Conservation (phyloP, 2,113 vertebrate genomes). For the Gadus macrocephalus region DNA sequence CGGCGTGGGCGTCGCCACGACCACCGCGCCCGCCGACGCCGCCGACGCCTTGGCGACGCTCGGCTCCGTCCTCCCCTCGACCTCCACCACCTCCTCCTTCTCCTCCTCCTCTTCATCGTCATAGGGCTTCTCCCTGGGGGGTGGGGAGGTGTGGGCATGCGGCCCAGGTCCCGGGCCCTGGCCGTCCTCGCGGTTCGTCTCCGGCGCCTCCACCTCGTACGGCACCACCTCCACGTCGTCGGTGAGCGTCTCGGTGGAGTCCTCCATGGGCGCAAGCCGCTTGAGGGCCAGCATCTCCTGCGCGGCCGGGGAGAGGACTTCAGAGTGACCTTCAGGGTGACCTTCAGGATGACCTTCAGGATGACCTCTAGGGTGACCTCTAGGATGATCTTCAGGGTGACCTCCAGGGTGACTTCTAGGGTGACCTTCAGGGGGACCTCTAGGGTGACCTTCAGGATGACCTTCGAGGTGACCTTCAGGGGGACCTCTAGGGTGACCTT, state of each 20-base stretch:
- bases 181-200: conserved; percentile 15
- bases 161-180: conserved; percentile 22
- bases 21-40: neutral
- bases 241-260: conserved; percentile 72
- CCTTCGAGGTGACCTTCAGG: conserved; percentile 18
- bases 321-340: conserved; percentile 12
- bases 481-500: conserved; percentile 13
- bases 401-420: too few relatives aligned
- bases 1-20: conserved; percentile 13
- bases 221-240: conserved; percentile 45
- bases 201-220: conserved; percentile 36
- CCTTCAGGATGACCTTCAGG: conserved; percentile 8
- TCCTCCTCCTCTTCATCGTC: neutral
- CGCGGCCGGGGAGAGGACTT: conserved; percentile 14
- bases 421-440: conserved; percentile 13
- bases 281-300: conserved; percentile 46
- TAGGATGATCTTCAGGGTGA: conserved; percentile 12
- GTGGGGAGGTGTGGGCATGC: neutral
- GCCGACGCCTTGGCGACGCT: neutral
- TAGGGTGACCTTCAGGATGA: conserved; percentile 14
- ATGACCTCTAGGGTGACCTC: conserved; percentile 19
- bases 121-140: conserved; percentile 39
- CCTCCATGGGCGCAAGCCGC: conserved; percentile 56
- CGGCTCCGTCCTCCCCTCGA: conserved; percentile 42
- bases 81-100: conserved; percentile 7